Base-by-base conservation (phyloP, 1,140 invertebrate genomes). In the Lordiphosa stackelbergi region DNA sequence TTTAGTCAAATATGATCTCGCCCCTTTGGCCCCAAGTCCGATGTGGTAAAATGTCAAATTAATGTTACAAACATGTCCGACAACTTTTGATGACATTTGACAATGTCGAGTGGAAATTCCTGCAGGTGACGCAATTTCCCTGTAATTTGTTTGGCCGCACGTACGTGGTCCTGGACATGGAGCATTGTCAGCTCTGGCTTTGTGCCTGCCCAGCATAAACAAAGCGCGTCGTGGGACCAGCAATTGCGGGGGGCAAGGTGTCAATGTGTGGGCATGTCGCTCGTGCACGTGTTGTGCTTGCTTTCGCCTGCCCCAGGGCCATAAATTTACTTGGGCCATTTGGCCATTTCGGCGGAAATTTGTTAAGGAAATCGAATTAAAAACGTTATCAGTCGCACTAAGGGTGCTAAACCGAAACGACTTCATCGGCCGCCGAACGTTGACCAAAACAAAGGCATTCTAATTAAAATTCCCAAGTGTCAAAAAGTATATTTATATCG, bases 61-160 rank as follows among this genome's bases (percentile, higher is more conserved):
- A 81, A 81, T 83, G 77, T 81, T 81, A 81, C 77, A 74, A 53
- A 73, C 77, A 77, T 83, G 72, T 84, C 75, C 74, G 71, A 61
- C 77, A 72, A 77, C 65, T 83, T 81, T 72, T 77, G 77, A 77
- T 75, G 68, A 53, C 72, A 61, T 83, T 77, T 83, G 77, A 81
- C 77, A 83, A 81, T 81, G 75, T 70, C 53, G 63, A 75, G 58
- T 75, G 72, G 68, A 84, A 84, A 83, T 83, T 83, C 77, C 77
- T 84, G 73, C 77, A 83, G 77, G 78, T 83, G 77, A 78, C 73
- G 77, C 69, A 73, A 83, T 83, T 69, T 73, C 73, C 66, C 66
- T 83, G 73, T 83, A 83, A 83, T 83, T 84, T 83, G 77, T 66
- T 78, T 83, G 72, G 74, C 75, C 71, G 75, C 74, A 79, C 74